These are phyloP conservation scores for Platycercus adscitus DNA, from an alignment of 2,113 vertebrate species.

Conservation along the genomic window DNA sequence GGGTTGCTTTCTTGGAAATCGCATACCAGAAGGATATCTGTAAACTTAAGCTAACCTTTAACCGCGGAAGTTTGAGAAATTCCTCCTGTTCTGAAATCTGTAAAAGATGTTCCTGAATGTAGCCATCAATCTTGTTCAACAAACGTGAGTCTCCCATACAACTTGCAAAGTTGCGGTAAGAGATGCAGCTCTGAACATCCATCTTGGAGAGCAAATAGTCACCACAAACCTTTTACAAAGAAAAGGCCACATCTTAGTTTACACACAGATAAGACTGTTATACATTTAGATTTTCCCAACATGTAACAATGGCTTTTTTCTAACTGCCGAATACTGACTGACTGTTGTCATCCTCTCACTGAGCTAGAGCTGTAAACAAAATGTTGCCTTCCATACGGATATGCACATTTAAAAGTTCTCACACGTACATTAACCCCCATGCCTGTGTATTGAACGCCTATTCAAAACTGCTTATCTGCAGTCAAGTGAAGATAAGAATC, in stretches of 20 bases:
- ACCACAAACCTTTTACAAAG: constrained; percentile 88
- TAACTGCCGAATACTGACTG: neutral
- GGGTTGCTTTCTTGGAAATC: neutral
- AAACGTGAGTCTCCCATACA: constrained; percentile 90
- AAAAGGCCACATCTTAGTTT: neutral
- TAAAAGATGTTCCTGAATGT: constrained; percentile 95
- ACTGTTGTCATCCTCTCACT: neutral
- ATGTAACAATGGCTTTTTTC: neutral
- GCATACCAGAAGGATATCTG: neutral
- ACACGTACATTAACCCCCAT: fast-evolving
- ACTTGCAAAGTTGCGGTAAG: constrained; percentile 94
- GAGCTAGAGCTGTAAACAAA: neutral
- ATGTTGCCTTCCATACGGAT: neutral
- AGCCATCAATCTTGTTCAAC: constrained; percentile 90
- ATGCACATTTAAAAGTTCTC: neutral
- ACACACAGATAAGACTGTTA: neutral
- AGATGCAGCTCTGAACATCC: constrained; percentile 92
- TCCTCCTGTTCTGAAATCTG: constrained; percentile 95
- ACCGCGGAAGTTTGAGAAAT: constrained; percentile 96
- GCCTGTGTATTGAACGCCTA: neutral
- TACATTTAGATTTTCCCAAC: neutral
- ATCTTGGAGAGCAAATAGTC: constrained; percentile 96
- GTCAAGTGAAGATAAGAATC: neutral
- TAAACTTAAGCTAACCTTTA: constrained; percentile 83
- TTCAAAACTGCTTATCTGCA: neutral